phyloP scores from a whole-genome alignment of 1,140 invertebrate genomes.

The Drosophila nebulosa region DNA sequence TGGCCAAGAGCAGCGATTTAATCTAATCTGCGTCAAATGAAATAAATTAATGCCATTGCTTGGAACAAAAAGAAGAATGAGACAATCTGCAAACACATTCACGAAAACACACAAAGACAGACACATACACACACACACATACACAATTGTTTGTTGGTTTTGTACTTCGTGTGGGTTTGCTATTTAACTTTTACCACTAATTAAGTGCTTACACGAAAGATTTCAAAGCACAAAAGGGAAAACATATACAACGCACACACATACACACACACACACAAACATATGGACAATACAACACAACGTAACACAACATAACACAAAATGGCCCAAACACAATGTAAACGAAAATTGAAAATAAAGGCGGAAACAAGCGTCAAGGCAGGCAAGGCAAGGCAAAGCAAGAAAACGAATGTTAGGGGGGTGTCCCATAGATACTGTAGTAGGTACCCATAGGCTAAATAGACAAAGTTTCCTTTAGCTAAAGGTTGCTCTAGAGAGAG shows the following conservation, averaged over 20 bases:
- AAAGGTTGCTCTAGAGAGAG: background rate
- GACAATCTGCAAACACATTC: constrained; percentile 2
- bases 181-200: constrained; percentile 77
- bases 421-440: background rate
- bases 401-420: background rate
- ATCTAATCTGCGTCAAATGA: constrained; percentile 73
- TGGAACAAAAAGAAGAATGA: constrained; percentile 3
- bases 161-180: constrained; percentile 49
- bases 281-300: constrained; percentile 36
- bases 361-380: constrained; percentile 28
- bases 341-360: constrained; percentile 47
- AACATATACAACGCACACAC: constrained; percentile 7
- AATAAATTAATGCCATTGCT: constrained; percentile 67
- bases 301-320: constrained; percentile 2
- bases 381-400: background rate
- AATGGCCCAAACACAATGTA: constrained; percentile 39
- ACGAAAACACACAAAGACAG: constrained; percentile 21
- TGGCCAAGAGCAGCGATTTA: constrained; percentile 52
- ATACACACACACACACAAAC: background rate
- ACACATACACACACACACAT: constrained; percentile 21
- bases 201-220: constrained; percentile 76
- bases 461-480: constrained; percentile 28
- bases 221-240: constrained; percentile 64
- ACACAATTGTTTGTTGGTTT: constrained; percentile 37
- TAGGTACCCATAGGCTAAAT: background rate